phyloP scores from a whole-genome alignment of 2,113 vertebrate species.

The Psilopogon haemacephalus region DNA sequence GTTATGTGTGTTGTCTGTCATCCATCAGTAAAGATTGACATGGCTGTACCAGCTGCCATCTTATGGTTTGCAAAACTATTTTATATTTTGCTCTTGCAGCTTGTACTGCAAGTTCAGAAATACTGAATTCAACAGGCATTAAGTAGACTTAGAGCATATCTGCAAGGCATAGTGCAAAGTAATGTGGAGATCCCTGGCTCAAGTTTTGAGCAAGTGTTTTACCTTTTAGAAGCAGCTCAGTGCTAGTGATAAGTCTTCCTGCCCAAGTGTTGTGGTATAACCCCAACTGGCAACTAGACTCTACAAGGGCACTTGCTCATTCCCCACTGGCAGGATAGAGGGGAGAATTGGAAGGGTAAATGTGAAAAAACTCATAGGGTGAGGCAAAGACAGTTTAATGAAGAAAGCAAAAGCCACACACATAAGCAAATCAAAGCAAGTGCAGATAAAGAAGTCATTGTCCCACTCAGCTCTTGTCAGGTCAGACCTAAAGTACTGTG shows the following conservation, averaged over 20 bases:
- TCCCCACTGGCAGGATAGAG: not conserved
- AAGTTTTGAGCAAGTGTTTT: not conserved
- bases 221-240: not conserved
- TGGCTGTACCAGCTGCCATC: not conserved
- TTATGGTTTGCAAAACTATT: not conserved
- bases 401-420: not conserved
- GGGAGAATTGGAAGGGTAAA: not conserved
- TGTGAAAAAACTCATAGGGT: too few species aligned
- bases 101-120: not conserved
- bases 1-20: not conserved
- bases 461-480: too few species aligned
- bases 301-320: not conserved
- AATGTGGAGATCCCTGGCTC: not conserved
- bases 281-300: too few species aligned
- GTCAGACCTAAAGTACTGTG: too few species aligned
- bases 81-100: not conserved
- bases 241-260: not conserved
- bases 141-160: not conserved
- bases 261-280: not conserved
- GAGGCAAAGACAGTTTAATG: not conserved
- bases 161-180: not conserved
- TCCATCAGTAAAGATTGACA: not conserved
- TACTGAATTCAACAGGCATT: not conserved
- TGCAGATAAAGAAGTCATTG: too few species aligned
- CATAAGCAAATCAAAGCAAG: not conserved